Conservation (phyloP, 2,113 vertebrate genomes). For the Nothoprocta perdicaria region DNA sequence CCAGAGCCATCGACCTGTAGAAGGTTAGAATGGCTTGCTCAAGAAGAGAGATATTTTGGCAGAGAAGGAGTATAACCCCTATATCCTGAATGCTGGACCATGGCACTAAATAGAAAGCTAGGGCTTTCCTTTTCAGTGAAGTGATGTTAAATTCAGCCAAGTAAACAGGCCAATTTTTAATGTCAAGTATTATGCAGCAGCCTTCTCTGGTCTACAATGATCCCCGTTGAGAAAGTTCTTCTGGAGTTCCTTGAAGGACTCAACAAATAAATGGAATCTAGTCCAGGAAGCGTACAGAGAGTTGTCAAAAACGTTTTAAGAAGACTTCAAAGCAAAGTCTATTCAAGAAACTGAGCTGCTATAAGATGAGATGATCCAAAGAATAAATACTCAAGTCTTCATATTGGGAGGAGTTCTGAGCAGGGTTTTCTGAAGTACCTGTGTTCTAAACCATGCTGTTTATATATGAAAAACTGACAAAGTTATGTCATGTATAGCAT, state of each 20-base stretch:
- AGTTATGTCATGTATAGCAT: not conserved
- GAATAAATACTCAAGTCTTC: not conserved
- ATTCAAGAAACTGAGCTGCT: not conserved
- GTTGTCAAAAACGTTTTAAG: not conserved
- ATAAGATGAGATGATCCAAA: not conserved
- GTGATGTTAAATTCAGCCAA: not conserved
- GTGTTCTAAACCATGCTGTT: not conserved
- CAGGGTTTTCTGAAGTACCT: not conserved
- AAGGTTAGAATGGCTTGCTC: not conserved
- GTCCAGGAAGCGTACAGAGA: not conserved
- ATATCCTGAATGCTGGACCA: not conserved
- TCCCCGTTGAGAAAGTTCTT: not conserved
- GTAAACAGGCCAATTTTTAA: not conserved
- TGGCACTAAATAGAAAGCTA: not conserved
- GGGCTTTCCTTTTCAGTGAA: not conserved
- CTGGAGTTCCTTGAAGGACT: not conserved
- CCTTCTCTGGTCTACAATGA: not conserved
- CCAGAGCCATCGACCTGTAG: not conserved
- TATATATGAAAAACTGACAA: not conserved
- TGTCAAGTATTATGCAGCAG: not conserved
- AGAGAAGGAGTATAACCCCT: not conserved
- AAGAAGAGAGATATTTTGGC: not conserved
- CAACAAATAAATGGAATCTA: fast-evolving
- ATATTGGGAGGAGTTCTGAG: not conserved
- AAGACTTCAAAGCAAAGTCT: not conserved